phyloP scores from a whole-genome alignment of 1,140 invertebrate species.

The Bombus haemorrhoidalis region DNA sequence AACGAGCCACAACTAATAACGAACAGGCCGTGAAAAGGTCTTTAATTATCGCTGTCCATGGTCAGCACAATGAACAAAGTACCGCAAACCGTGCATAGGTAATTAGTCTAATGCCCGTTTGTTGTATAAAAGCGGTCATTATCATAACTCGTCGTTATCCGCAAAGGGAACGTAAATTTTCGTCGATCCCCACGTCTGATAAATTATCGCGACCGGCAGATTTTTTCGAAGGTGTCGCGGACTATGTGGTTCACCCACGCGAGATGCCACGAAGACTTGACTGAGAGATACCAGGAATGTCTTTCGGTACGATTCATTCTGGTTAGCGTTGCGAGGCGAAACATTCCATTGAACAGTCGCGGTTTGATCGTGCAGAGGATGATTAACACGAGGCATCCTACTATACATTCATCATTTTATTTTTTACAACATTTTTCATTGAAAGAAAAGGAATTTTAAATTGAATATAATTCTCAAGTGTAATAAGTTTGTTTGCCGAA shows the following conservation, averaged over 20 bases:
- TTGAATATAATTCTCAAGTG: too few species aligned
- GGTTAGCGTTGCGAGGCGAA: conserved; percentile 31
- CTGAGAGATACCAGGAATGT: conserved; percentile 25
- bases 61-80: conserved; percentile 35
- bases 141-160: conserved; percentile 55
- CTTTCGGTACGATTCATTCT: conserved; percentile 32
- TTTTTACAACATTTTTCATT: neutral
- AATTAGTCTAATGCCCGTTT: conserved; percentile 39
- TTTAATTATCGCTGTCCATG: conserved; percentile 32
- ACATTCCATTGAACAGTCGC: conserved; percentile 14
- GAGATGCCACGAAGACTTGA: conserved; percentile 24
- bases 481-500: too few species aligned
- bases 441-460: neutral
- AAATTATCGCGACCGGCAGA: conserved; percentile 45
- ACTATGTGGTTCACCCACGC: conserved; percentile 51
- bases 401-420: neutral
- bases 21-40: conserved; percentile 6
- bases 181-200: conserved; percentile 40
- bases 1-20: conserved; percentile 34
- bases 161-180: conserved; percentile 51
- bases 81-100: conserved; percentile 42
- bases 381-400: neutral
- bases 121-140: conserved; percentile 55
- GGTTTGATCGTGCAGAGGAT: neutral
- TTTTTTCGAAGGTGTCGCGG: conserved; percentile 16